These are phyloP conservation scores for Armadillidium nasatum DNA, from an alignment of 1,140 invertebrate genomes.

Conservation along the genomic window DNA sequence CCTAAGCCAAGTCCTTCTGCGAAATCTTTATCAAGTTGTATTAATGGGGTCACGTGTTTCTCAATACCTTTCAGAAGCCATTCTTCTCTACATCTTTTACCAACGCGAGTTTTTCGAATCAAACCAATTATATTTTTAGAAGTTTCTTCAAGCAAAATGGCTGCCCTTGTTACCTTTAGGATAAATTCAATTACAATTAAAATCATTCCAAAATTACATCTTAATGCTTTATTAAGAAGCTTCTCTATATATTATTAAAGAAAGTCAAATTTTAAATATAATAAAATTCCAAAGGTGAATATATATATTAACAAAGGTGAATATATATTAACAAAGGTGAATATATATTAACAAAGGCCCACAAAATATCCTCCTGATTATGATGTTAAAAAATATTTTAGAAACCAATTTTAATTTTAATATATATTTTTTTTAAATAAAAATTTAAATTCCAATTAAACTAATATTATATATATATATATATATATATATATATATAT, in stretches of 20 bases:
- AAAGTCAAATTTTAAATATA: too few relatives aligned
- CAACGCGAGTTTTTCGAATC: slow-evolving; percentile 39
- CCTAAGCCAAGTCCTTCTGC: slow-evolving; percentile 34
- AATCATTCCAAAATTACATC: not conserved
- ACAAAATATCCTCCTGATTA: too few relatives aligned
- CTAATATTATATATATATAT: not conserved
- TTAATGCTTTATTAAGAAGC: not conserved
- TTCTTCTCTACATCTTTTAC: slow-evolving; percentile 34
- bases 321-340: too few relatives aligned
- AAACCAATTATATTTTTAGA: slow-evolving; percentile 31
- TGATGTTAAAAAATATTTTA: too few relatives aligned
- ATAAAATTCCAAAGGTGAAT: too few relatives aligned
- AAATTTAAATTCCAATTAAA: not conserved
- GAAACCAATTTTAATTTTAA: too few relatives aligned
- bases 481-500: too few relatives aligned
- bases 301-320: too few relatives aligned
- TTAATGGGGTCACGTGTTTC: slow-evolving; percentile 37
- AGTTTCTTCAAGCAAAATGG: slow-evolving; percentile 32
- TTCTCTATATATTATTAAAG: too few relatives aligned
- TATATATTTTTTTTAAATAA: too few relatives aligned
- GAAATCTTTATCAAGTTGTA: slow-evolving; percentile 34
- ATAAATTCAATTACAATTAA: not conserved
- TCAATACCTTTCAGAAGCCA: slow-evolving; percentile 38
- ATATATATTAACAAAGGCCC: too few relatives aligned
- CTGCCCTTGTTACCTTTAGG: slow-evolving; percentile 35